These are phyloP conservation scores for Luidia sarsii DNA, from an alignment of 53 echinoderm and acorn worm genomes.

Conservation along the genomic window DNA sequence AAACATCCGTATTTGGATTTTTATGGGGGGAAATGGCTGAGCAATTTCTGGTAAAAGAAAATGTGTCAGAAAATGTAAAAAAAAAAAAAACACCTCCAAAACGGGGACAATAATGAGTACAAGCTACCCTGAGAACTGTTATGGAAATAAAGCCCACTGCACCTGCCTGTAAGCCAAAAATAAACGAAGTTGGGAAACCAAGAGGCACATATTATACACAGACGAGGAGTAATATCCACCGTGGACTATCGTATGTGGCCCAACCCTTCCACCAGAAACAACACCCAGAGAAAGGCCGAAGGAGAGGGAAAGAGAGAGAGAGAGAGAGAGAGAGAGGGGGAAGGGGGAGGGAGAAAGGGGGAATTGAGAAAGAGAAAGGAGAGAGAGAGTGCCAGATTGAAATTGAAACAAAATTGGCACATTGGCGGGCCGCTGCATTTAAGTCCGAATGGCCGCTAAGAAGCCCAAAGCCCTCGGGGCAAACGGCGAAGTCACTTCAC, in stretches of 20 bases:
- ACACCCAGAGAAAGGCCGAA: neutral
- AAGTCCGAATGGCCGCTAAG: slow-evolving; percentile 52
- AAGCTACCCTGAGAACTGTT: too few relatives aligned
- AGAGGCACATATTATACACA: neutral
- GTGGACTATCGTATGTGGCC: too few relatives aligned
- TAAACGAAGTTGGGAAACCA: neutral
- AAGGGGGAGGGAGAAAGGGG: neutral
- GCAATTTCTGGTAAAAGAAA: too few relatives aligned
- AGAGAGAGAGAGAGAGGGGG: neutral
- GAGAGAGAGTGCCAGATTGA: slow-evolving; percentile 51
- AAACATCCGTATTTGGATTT: too few relatives aligned
- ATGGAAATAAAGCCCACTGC: too few relatives aligned
- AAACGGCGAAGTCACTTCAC: slow-evolving; percentile 51
- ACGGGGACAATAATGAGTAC: too few relatives aligned
- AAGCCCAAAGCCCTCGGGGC: slow-evolving; percentile 36
- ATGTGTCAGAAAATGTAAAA: too few relatives aligned
- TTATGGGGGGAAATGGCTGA: too few relatives aligned
- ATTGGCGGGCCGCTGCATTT: slow-evolving; percentile 54
- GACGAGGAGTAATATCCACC: neutral
- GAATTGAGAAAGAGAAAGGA: neutral
- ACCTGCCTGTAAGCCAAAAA: slow-evolving; percentile 8
- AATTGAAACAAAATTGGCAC: slow-evolving; percentile 60
- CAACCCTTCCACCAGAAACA: too few relatives aligned
- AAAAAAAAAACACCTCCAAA: too few relatives aligned
- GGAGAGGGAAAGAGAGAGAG: neutral